Conservation (phyloP, 2,888 invertebrate species). For the Argyresthia albistria region DNA sequence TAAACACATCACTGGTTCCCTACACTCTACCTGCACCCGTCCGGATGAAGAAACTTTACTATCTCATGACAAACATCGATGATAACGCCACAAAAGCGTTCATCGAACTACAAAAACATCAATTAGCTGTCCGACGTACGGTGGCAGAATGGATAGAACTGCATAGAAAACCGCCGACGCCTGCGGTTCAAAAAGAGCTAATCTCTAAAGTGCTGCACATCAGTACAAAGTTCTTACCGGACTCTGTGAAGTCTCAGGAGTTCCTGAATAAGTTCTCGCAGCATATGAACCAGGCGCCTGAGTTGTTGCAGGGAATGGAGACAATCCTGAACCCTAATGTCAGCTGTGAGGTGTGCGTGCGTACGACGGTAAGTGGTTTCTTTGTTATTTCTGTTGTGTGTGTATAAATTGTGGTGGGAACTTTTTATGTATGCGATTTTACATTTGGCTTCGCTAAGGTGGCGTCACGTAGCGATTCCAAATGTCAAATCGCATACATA, state of each 20-base stretch:
- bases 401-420: no score
- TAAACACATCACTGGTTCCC: constrained; percentile 96
- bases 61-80: constrained; percentile 93
- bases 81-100: constrained; percentile 91
- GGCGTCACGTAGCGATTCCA: no score
- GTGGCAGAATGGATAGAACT: constrained; percentile 92
- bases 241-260: constrained; percentile 92
- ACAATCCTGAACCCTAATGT: constrained; percentile 90
- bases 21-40: constrained; percentile 89
- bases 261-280: constrained; percentile 87
- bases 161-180: constrained; percentile 79
- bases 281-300: constrained; percentile 81
- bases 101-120: constrained; percentile 93
- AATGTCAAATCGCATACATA: no score
- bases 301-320: constrained; percentile 84
- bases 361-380: constrained; percentile 78
- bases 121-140: constrained; percentile 85
- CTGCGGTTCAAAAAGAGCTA: constrained; percentile 81
- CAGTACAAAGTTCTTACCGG: constrained; percentile 86
- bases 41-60: constrained; percentile 94
- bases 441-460: no score
- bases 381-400: no score
- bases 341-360: constrained; percentile 95
- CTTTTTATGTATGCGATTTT: no score
- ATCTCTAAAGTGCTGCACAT: constrained; percentile 77